Evolutionary conservation across 2,113 vertebrate genomes (phyloP).

Genomic region (Chionomys nivalis): DNA sequence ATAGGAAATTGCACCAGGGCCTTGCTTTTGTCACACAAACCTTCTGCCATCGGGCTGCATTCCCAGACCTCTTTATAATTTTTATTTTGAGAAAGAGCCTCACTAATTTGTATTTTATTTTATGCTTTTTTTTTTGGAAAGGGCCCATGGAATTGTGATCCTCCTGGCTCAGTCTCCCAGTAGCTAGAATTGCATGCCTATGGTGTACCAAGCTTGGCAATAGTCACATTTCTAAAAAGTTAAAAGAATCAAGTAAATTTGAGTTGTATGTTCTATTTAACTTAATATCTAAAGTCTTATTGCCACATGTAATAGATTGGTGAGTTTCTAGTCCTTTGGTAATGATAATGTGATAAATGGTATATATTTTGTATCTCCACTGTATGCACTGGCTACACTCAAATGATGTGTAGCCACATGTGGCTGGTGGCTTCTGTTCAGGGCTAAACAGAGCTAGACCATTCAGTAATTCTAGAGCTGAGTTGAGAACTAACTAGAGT

Average conservation of each 20-base stretch:
- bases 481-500: conserved; percentile 8
- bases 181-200: not conserved
- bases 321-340: not conserved
- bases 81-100: not conserved
- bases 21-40: not conserved
- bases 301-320: not conserved
- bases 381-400: not conserved
- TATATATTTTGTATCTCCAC: not conserved
- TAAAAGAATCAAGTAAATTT: conserved; percentile 40
- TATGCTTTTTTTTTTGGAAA: not conserved
- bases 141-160: not conserved
- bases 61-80: not conserved
- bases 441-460: not conserved
- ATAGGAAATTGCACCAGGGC: not conserved
- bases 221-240: not conserved
- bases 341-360: not conserved
- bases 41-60: not conserved
- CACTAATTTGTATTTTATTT: not conserved
- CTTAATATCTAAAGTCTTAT: not conserved
- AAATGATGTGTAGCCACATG: not conserved
- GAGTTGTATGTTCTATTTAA: conserved; percentile 45
- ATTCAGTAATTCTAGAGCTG: conserved; percentile 4
- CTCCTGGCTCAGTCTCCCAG: not conserved
- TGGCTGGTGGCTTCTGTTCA: not conserved
- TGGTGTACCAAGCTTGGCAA: not conserved